Percentiles rank a stretch among this genome's conserved stretches.
These are phyloP conservation scores for Thripadectes ignobilis DNA, from an alignment of 2,797 vertebrate species.

Conservation along the genomic window DNA sequence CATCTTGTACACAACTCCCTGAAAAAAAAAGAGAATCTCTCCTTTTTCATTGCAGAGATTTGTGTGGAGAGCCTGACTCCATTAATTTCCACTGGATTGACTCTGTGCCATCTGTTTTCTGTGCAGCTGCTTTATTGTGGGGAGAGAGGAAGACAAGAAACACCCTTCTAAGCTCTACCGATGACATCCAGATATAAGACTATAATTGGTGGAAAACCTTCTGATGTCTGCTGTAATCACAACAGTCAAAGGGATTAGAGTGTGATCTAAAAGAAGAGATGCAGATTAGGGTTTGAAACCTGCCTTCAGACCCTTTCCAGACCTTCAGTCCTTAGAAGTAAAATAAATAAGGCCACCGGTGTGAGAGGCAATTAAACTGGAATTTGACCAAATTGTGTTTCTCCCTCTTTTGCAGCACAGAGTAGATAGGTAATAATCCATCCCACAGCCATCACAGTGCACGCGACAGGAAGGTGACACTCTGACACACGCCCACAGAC, in stretches of 20 bases:
- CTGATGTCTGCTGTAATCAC: slow-evolving; percentile 57
- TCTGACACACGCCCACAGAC: not conserved
- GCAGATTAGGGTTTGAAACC: not conserved
- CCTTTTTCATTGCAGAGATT: slow-evolving; percentile 72
- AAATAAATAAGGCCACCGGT: not conserved
- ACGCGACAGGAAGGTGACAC: not conserved
- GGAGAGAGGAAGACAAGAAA: slow-evolving; percentile 20
- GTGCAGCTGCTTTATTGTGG: slow-evolving; percentile 52
- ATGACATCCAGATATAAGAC: slow-evolving; percentile 66
- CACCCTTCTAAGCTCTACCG: slow-evolving; percentile 23
- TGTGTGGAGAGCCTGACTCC: slow-evolving; percentile 77
- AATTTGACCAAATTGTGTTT: not conserved
- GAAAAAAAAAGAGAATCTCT: slow-evolving; percentile 27
- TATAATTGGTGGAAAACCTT: slow-evolving; percentile 65
- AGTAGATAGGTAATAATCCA: not conserved
- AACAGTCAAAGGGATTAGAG: slow-evolving; percentile 45
- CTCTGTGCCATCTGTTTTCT: slow-evolving; percentile 77
- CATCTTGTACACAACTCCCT: slow-evolving; percentile 66
- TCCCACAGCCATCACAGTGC: not conserved
- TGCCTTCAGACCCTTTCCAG: not conserved
- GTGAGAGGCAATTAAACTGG: not conserved
- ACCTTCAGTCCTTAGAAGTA: not conserved
- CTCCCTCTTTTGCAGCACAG: not conserved
- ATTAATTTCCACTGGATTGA: slow-evolving; percentile 80
- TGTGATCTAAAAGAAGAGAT: slow-evolving; percentile 17